phyloP scores from a whole-genome alignment of 1,140 invertebrate genomes.

The Drosophila sp. region DNA sequence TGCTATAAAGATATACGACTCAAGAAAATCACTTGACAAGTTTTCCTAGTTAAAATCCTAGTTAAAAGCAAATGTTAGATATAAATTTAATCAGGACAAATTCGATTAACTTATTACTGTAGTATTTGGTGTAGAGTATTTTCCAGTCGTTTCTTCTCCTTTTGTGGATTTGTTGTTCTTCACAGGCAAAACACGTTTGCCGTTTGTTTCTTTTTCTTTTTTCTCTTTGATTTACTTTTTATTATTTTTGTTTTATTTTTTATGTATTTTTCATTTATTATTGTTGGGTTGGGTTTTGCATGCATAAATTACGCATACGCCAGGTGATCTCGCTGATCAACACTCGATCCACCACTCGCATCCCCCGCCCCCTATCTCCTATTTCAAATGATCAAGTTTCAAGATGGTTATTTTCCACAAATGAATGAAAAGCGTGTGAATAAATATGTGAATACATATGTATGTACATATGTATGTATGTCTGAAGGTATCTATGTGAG shows the following conservation, averaged over 20 bases:
- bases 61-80: no score
- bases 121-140: neutral
- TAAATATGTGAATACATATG: slow-evolving; percentile 20
- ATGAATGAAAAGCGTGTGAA: slow-evolving; percentile 45
- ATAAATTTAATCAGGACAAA: no score
- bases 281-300: slow-evolving; percentile 34
- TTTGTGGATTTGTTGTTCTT: slow-evolving; percentile 16
- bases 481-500: slow-evolving; percentile 1
- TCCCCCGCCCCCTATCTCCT: neutral
- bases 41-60: no score
- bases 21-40: no score
- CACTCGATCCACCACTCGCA: neutral
- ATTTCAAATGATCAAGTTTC: slow-evolving; percentile 9
- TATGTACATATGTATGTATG: slow-evolving; percentile 3
- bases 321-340: slow-evolving; percentile 1
- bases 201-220: slow-evolving; percentile 32
- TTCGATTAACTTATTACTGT: no score
- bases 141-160: neutral
- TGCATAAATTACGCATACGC: slow-evolving; percentile 47
- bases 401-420: slow-evolving; percentile 34
- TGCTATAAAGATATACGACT: neutral
- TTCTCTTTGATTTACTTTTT: slow-evolving; percentile 32
- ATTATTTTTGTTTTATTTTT: slow-evolving; percentile 38
- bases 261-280: slow-evolving; percentile 24
- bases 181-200: slow-evolving; percentile 43